phyloP scores from a whole-genome alignment of 2,113 vertebrate species.

The Serinus canaria region DNA sequence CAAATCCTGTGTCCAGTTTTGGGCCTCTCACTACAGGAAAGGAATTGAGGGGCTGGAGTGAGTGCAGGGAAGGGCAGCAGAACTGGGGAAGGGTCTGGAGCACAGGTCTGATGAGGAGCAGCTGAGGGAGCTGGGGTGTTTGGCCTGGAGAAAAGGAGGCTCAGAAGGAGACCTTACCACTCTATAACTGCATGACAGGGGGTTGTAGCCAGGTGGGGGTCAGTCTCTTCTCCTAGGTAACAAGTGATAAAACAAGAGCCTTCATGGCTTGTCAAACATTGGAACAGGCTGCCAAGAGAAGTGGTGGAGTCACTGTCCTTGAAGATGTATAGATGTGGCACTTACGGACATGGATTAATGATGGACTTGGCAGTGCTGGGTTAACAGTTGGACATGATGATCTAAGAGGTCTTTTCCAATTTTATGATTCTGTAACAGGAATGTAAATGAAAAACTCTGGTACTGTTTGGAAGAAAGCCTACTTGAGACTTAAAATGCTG shows the following conservation, averaged over 20 bases:
- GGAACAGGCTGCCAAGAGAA: background rate
- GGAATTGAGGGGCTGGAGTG: background rate
- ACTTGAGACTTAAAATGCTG: background rate
- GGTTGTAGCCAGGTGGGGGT: background rate
- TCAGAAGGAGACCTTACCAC: background rate
- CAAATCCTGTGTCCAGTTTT: background rate
- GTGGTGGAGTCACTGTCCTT: background rate
- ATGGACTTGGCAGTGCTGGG: background rate
- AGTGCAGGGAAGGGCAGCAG: fast-evolving
- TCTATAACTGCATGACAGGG: background rate
- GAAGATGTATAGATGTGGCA: background rate
- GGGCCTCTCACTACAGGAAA: background rate
- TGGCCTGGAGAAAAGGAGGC: background rate
- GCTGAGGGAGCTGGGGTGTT: background rate
- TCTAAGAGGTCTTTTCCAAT: background rate
- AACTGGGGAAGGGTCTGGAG: background rate
- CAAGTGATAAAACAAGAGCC: background rate
- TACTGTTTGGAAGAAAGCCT: background rate
- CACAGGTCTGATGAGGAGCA: background rate
- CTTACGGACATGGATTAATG: background rate
- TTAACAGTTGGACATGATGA: background rate
- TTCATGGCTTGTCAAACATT: background rate
- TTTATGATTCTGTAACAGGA: background rate
- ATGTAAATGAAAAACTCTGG: background rate
- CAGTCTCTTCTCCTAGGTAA: background rate